Conservation (phyloP, 2,797 vertebrate genomes). For the Myotis daubentonii region DNA sequence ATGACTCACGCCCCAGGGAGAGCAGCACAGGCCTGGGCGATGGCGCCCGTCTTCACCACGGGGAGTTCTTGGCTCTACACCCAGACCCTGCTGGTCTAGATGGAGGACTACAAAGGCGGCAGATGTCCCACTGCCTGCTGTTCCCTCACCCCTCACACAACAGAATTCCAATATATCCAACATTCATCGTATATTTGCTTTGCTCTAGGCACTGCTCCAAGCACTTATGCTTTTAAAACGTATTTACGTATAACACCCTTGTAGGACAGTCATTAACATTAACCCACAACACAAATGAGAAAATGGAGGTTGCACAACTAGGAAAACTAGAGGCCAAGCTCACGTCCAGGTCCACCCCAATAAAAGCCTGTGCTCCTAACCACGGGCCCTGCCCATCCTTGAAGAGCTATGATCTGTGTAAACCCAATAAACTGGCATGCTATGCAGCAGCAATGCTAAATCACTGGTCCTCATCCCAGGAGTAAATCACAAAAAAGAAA, state of each 20-base stretch:
- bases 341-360: neutral
- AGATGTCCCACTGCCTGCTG: neutral
- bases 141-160: neutral
- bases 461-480: neutral
- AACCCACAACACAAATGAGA: neutral
- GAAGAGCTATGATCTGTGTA: neutral
- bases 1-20: neutral
- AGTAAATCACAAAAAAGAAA: neutral
- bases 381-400: neutral
- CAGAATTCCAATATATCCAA: neutral
- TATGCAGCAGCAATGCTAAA: neutral
- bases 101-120: neutral
- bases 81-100: neutral
- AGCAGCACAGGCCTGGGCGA: neutral
- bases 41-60: neutral
- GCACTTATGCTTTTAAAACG: neutral
- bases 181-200: fast-evolving
- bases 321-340: neutral
- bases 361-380: neutral
- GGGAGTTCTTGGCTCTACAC: neutral
- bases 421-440: neutral
- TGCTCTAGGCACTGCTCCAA: neutral
- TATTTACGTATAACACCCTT: neutral
- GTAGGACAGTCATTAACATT: neutral
- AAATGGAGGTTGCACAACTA: neutral